These are phyloP conservation scores for Tangara arthus DNA, from an alignment of 2,797 vertebrate species.

Conservation along the genomic window DNA sequence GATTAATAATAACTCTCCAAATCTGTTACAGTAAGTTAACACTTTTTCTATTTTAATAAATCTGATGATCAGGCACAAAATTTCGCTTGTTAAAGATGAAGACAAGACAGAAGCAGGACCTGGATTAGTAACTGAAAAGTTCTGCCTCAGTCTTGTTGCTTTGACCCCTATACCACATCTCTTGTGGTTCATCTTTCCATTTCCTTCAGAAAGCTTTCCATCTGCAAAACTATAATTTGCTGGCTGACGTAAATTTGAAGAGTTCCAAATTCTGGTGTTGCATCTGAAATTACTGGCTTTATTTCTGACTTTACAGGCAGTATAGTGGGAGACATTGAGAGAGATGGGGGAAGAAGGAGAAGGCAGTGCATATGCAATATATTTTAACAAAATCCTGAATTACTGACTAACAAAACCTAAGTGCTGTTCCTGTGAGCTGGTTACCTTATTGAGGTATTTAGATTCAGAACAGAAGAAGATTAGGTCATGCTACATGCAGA, in stretches of 20 bases:
- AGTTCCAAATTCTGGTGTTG: constrained; percentile 43
- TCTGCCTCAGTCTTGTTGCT: constrained; percentile 4
- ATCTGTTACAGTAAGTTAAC: background rate
- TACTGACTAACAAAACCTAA: background rate
- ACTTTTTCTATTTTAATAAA: background rate
- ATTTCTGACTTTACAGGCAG: constrained; percentile 14
- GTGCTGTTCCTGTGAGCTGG: fast-evolving
- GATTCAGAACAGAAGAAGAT: background rate
- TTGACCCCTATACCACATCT: constrained; percentile 41
- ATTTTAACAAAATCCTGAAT: background rate
- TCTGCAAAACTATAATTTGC: constrained; percentile 63
- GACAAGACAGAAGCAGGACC: background rate
- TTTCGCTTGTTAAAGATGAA: background rate
- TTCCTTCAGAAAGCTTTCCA: constrained; percentile 60
- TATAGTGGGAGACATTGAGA: background rate
- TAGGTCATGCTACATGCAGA: background rate
- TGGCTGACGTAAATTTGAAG: constrained; percentile 56
- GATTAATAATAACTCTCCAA: background rate
- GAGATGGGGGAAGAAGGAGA: background rate
- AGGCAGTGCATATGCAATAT: background rate
- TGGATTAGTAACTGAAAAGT: constrained; percentile 1
- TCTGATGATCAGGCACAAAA: background rate
- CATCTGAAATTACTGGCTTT: constrained; percentile 48
- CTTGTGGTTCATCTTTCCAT: constrained; percentile 57
- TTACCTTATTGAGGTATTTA: background rate